Base-by-base conservation (phyloP, 2,888 invertebrate species). In the Ormyrus labotus region DNA sequence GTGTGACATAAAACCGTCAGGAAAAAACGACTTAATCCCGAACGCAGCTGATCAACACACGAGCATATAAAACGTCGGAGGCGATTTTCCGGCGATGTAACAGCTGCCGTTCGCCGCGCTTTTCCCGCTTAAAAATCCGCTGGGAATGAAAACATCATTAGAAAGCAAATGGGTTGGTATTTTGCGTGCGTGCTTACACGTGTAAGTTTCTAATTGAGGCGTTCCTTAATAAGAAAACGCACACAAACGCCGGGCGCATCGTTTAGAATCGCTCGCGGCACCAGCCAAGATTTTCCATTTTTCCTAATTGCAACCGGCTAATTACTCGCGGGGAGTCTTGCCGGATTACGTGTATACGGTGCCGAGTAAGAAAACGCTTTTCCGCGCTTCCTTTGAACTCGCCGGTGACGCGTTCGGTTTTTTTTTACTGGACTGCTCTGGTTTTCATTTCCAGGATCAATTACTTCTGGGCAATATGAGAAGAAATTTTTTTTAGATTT, bases 61-160 rank as follows among this genome's bases (percentile, higher is more conserved):
- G 34, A 34, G 34, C 34, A 4, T 34, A 34, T 13, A 65, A 50
- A 50, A 65, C 64, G 47, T 64, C 64, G 10, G 10, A 63, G 55
- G 53, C 45, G n/a, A 58, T 34, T 67, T 58, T 74, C 58, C 7
- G 1, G 9, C 68, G 65, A 60, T 47, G 19, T 45, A 67, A 64
- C 19, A 50, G 13, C 47, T 7, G 5, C 13, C 34, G 34, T 34
- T 19, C 19, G 19, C 19, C 19, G 19, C 19, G 19, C 19, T 19
- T 19, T 19, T 19, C 57, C 9, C 58, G 48, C 19, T 34, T 34
- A 60, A 63, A 57, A 55, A 73, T 10, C 5, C 51, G 19, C 57
- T 13, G 55, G 51, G 57, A 76, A 80, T 80, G 64, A 74, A 80
- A 80, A 64, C 75, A 71, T 75, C 60, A 80, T 51, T 57, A 80